Evolutionary conservation across 2,113 vertebrate genomes (phyloP), one percentile per base, ranked within the genome.

Genomic region (Strix aluco): DNA sequence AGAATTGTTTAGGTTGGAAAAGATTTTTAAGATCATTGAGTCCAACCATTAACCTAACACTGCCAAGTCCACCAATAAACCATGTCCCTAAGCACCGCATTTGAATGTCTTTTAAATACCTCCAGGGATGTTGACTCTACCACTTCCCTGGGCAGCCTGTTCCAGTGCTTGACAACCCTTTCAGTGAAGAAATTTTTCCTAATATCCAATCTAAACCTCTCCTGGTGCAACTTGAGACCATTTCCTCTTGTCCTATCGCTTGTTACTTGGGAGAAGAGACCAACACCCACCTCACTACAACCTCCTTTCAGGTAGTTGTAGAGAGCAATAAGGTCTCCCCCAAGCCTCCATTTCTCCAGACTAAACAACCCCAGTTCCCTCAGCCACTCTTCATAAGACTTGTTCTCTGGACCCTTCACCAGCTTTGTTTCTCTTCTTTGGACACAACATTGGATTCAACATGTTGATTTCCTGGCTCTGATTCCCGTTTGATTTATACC

Each of bases 351-450:
- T 2, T 62, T 79, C 65, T 62, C 22, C 40, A 34, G 27, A 0
- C 32, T 32, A 6, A 88, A 54, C 11, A 10, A 4, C 10, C 13
- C 9, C 34, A 32, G 32, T 2, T 62, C 30, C 57, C 40, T n/a
- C n/a, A 40, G 40, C 15, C 0, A 0, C 34, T 46, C 34, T 40
- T 10, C 25, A 4, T 0, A 38, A 5, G 30, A 32, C 7, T 65
- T 51, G 26, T 32, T 0, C 23, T 54, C 34, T 5, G 49, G 10
- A 40, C 14, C 5, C 18, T 22, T 72, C 21, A 49, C 6, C 18
- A 81, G 11, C 32, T 67, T 49, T 1, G 0, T 10, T 72, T 27
- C 34, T 27, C 7, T 42, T 47, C 14, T 80, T 54, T 63, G 27
- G 42, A 62, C 5, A 1, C 3, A 1, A 12, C 46, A 38, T 4